Base-by-base conservation (phyloP, 2,113 vertebrate genomes). In the Scomber colias region DNA sequence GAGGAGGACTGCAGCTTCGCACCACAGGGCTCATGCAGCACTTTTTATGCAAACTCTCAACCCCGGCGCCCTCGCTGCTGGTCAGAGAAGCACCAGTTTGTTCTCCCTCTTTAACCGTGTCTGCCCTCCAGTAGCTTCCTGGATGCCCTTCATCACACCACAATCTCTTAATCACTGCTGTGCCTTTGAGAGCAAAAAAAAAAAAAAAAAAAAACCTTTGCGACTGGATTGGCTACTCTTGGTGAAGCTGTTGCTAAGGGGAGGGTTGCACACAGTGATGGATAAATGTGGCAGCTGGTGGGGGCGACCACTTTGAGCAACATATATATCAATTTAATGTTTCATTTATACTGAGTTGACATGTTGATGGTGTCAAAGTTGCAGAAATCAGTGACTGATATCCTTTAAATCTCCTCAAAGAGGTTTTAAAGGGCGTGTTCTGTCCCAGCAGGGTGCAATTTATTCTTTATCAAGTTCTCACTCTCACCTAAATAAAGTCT, bases 231-330 rank as follows among this genome's bases (percentile, higher is more conserved):
- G 91, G 91, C 85, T 87, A 79, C 13, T 72, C 48, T 30, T 81
- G 75, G 80, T 70, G 73, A 73, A 87, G 81, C 89, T 90, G 94
- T 95, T 95, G 90, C 92, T 91, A 94, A 81, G 94, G 91, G 86
- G 77, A 87, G 83, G 67, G 80, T 75, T 87, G 68, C 40, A 40
- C 77, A 57, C 45, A 11, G 71, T 68, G 48, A 79, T 82, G 74
- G 77, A 75, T 75, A 35, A 71, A 74, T 68, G n/a, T 68, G 76
- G 60, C 77, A 72, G 65, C 57, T 46, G 40, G 57, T 24, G 44
- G 16, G 54, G 65, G 60, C 17, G 66, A 57, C 19, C 44, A 50
- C 40, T 74, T 50, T 21, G 19, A 73, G 31, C 59, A 74, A 79
- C 67, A 12, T 51, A 70, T 71, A 57, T 13, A 72, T 67, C 72